Percentiles rank a stretch among this genome's conserved stretches.
phyloP scores from a whole-genome alignment of 2,797 vertebrate species.

The Vipera ursinii region DNA sequence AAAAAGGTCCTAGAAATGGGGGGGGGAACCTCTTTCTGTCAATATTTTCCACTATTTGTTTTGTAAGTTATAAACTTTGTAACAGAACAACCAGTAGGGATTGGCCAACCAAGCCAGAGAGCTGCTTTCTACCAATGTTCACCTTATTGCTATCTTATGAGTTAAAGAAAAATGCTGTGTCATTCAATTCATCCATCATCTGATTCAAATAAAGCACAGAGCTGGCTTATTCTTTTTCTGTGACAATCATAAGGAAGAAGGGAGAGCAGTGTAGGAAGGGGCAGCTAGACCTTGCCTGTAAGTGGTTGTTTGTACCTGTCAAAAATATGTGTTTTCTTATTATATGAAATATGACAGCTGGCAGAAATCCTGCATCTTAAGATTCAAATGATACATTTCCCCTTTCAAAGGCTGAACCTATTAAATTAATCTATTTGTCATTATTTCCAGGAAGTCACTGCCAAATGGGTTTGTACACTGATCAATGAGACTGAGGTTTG shows the following conservation, averaged over 20 bases:
- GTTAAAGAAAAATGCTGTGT: neutral
- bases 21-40: neutral
- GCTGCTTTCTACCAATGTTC: neutral
- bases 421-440: neutral
- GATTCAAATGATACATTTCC: neutral
- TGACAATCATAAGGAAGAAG: neutral
- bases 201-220: neutral
- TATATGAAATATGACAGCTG: neutral
- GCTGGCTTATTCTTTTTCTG: neutral
- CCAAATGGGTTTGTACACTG: neutral
- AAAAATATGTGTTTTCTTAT: neutral
- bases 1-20: neutral
- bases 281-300: neutral
- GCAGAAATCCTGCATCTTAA: neutral
- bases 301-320: neutral
- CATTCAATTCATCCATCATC: neutral
- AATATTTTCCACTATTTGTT: neutral
- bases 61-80: neutral
- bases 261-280: neutral
- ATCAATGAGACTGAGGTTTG: neutral
- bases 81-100: neutral
- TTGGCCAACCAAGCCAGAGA: neutral
- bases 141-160: neutral
- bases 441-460: neutral
- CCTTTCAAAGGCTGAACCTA: neutral